These are phyloP conservation scores for Typhlomys cinereus DNA, from an alignment of 2,113 vertebrate species.

Conservation along the genomic window DNA sequence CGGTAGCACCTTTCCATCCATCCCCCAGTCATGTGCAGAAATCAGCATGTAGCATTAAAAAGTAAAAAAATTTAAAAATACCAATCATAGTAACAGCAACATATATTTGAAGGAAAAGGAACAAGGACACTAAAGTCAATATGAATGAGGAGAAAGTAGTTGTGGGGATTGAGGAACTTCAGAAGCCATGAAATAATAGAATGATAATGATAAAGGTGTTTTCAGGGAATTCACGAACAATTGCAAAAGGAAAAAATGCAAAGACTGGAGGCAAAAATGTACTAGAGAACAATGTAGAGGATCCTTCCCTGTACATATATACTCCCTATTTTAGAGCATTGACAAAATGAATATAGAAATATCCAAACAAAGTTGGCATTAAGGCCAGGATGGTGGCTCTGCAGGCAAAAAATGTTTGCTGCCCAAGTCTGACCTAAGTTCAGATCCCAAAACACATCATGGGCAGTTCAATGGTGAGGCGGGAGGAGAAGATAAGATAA, in stretches of 20 bases:
- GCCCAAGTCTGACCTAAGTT: too few species aligned
- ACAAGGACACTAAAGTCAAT: slow-evolving; percentile 45
- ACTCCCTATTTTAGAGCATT: slow-evolving; percentile 9
- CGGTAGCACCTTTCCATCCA: background rate
- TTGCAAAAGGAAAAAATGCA: slow-evolving; percentile 57
- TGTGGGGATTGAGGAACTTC: slow-evolving; percentile 54
- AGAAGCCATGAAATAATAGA: slow-evolving; percentile 56
- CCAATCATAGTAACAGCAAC: slow-evolving; percentile 33
- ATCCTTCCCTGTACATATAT: background rate
- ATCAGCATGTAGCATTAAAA: slow-evolving; percentile 25
- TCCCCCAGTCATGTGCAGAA: background rate
- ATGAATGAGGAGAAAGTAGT: slow-evolving; percentile 31
- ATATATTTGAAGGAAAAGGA: slow-evolving; percentile 51
- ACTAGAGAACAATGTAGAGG: slow-evolving; percentile 60
- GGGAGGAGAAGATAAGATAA: too few species aligned
- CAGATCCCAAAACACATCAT: too few species aligned
- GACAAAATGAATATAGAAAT: slow-evolving; percentile 36
- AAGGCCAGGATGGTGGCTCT: too few species aligned
- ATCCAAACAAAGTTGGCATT: background rate
- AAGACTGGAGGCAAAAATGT: slow-evolving; percentile 67
- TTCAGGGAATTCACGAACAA: slow-evolving; percentile 70
- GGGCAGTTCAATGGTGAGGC: too few species aligned
- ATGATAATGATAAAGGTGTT: slow-evolving; percentile 68
- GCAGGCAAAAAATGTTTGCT: too few species aligned
- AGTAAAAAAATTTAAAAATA: slow-evolving; percentile 29